These are phyloP conservation scores for Cettia cetti DNA, from an alignment of 2,113 vertebrate genomes.

Conservation along the genomic window DNA sequence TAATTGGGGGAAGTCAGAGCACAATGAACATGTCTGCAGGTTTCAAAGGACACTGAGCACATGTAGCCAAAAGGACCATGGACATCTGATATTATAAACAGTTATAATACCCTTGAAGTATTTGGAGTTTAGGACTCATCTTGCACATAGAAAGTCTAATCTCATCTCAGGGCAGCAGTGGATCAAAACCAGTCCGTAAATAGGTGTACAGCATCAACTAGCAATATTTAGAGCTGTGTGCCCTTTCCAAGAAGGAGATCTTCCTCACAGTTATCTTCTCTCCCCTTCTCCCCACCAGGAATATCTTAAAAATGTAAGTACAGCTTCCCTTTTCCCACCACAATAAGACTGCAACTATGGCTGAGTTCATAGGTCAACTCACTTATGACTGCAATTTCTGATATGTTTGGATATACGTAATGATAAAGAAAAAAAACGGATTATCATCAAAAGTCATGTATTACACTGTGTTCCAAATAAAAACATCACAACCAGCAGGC, in stretches of 20 bases:
- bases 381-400: neutral
- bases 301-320: neutral
- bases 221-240: neutral
- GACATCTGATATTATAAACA: neutral
- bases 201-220: neutral
- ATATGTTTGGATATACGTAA: neutral
- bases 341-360: neutral
- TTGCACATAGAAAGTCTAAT: neutral
- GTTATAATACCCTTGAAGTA: neutral
- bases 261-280: neutral
- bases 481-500: neutral
- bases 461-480: neutral
- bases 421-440: neutral
- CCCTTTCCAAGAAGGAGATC: neutral
- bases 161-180: neutral
- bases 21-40: neutral
- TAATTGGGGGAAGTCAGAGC: neutral
- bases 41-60: neutral
- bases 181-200: neutral
- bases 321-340: neutral
- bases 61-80: neutral
- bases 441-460: neutral
- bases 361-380: neutral
- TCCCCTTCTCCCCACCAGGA: neutral
- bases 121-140: neutral